A percentile compares a stretch with the other conserved stretches of the same genome.
Conservation (phyloP, 2,797 vertebrate species). For the Ctenopoma kingsleyae region DNA sequence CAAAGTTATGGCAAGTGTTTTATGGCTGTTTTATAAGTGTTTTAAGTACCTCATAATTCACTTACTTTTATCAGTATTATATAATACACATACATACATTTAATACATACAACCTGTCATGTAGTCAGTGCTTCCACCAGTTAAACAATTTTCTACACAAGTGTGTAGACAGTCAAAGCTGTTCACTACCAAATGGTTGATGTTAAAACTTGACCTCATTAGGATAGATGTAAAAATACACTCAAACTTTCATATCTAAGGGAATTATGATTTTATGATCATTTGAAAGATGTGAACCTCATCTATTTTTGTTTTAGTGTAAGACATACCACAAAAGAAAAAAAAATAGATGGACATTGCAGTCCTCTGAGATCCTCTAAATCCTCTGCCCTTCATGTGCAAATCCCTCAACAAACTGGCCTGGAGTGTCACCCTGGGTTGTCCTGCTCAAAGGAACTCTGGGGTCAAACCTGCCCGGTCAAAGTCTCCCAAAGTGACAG, state of each 20-base stretch:
- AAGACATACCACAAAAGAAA: constrained; percentile 13
- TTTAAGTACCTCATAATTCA: neutral
- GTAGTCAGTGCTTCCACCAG: constrained; percentile 13
- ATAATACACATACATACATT: constrained; percentile 21
- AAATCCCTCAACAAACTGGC: constrained; percentile 74
- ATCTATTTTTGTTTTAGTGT: constrained; percentile 62
- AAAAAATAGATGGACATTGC: constrained; percentile 42
- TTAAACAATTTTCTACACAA: constrained; percentile 22
- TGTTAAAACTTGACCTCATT: constrained; percentile 48
- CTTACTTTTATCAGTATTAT: constrained; percentile 34
- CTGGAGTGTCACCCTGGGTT: constrained; percentile 68
- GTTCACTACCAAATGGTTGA: constrained; percentile 48
- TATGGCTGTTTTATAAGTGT: constrained; percentile 39
- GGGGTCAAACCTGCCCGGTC: constrained; percentile 77
- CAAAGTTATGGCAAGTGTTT: constrained; percentile 26
- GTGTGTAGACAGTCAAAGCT: constrained; percentile 11
- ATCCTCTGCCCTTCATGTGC: constrained; percentile 74
- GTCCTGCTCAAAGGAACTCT: constrained; percentile 77
- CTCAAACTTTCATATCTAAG: constrained; percentile 17
- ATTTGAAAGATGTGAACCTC: constrained; percentile 37
- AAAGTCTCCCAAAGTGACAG: constrained; percentile 70
- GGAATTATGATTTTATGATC: constrained; percentile 1
- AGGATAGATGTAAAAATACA: constrained; percentile 40
- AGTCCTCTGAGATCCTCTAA: constrained; percentile 51
- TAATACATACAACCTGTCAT: constrained; percentile 22